Evolutionary conservation across 1,140 invertebrate genomes (phyloP).

Genomic region (Parapsyche elsis): DNA sequence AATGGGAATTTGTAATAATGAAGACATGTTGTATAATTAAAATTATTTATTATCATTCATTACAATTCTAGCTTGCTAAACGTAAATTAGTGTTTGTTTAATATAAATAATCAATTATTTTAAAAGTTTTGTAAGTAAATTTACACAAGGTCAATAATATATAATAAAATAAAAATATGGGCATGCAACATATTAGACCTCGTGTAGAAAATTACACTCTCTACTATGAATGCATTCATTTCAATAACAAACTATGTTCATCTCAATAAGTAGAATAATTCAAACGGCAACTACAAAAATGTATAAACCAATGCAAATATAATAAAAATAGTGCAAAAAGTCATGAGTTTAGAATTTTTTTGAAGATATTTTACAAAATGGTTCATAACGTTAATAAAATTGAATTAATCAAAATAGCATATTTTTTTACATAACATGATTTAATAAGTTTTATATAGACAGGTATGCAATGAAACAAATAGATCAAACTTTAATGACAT

Average conservation of each 20-base stretch:
- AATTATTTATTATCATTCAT: constrained; percentile 72
- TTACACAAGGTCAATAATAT: constrained; percentile 58
- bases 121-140: constrained; percentile 64
- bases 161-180: constrained; percentile 45
- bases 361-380: constrained; percentile 53
- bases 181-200: constrained; percentile 55
- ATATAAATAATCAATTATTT: constrained; percentile 69
- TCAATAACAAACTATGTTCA: constrained; percentile 55
- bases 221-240: constrained; percentile 52
- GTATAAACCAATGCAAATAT: constrained; percentile 47
- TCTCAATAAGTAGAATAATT: constrained; percentile 51
- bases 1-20: constrained; percentile 60
- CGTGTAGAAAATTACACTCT: constrained; percentile 48
- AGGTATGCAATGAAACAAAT: constrained; percentile 48
- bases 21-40: constrained; percentile 68
- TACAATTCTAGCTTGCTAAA: constrained; percentile 71
- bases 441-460: constrained; percentile 50
- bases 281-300: constrained; percentile 52
- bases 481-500: constrained; percentile 43
- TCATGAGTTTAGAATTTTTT: constrained; percentile 55
- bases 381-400: constrained; percentile 52
- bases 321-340: constrained; percentile 52
- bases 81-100: constrained; percentile 69
- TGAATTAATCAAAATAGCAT: constrained; percentile 52
- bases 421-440: constrained; percentile 54